phyloP scores from a whole-genome alignment of 2,113 vertebrate species.

The Mesembrinibis cayennensis region DNA sequence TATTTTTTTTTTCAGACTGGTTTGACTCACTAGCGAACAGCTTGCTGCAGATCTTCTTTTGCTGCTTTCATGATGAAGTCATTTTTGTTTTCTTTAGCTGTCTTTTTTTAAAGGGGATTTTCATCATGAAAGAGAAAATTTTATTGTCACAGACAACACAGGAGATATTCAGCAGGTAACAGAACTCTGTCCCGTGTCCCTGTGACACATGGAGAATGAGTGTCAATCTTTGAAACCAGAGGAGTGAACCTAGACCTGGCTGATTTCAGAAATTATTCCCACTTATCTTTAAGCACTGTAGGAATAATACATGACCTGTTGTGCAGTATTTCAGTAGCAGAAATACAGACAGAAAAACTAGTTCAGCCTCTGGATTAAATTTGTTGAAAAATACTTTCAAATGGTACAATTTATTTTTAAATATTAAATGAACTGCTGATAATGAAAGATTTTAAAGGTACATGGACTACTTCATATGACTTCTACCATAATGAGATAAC shows the following conservation, averaged over 20 bases:
- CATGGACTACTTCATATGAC: not conserved
- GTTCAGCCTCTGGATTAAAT: not conserved
- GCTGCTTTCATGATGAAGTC: not conserved
- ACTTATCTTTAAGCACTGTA: not conserved
- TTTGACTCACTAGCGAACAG: not conserved
- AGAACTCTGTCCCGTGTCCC: not conserved
- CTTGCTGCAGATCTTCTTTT: not conserved
- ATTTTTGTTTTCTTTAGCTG: not conserved
- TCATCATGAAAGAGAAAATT: not conserved
- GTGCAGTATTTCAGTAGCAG: not conserved
- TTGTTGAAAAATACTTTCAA: not conserved
- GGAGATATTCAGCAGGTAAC: not conserved
- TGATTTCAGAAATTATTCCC: not conserved
- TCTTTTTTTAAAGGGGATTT: slow-evolving; percentile 7
- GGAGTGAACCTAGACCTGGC: not conserved
- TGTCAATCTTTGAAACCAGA: not conserved
- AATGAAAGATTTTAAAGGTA: not conserved
- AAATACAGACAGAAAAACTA: not conserved
- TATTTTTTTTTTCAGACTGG: not conserved
- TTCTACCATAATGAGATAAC: not conserved
- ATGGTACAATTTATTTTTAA: not conserved
- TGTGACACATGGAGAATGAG: not conserved
- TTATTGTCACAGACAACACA: not conserved
- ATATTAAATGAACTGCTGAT: not conserved
- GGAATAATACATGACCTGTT: not conserved